phyloP scores from a whole-genome alignment of 2,888 invertebrate species.

The Cylloceria caligata region DNA sequence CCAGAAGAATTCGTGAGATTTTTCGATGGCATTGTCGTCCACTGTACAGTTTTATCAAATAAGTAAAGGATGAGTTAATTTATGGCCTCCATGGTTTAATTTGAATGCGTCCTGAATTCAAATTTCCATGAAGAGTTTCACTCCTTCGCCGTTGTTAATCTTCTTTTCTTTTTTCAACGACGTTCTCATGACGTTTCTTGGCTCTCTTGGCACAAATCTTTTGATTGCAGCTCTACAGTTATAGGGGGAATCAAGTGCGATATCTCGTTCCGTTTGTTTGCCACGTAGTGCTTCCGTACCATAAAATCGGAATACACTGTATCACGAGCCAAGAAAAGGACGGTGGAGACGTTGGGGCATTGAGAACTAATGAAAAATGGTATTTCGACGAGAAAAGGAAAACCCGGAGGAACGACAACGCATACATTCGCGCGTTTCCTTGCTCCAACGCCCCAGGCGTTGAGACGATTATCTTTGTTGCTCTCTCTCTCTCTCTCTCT shows the following conservation, averaged over 20 bases:
- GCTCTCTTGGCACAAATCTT: slow-evolving; percentile 26
- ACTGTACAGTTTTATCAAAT: background rate
- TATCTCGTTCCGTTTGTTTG: too few relatives aligned
- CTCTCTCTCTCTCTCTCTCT: background rate
- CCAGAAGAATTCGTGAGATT: background rate
- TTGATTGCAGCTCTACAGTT: slow-evolving; percentile 14
- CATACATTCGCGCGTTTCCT: slow-evolving; percentile 37
- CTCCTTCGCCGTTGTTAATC: background rate
- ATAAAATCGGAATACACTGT: slow-evolving; percentile 3
- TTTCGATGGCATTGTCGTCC: background rate
- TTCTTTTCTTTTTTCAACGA: too few relatives aligned
- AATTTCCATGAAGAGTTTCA: background rate
- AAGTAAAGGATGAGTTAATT: background rate
- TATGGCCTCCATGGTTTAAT: background rate
- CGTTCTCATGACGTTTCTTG: slow-evolving; percentile 5
- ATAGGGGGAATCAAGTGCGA: slow-evolving; percentile 1
- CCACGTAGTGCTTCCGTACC: slow-evolving; percentile 14
- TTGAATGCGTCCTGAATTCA: too few relatives aligned
- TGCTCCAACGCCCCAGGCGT: slow-evolving; percentile 45
- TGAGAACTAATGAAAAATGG: slow-evolving; percentile 40
- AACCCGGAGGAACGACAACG: slow-evolving; percentile 26
- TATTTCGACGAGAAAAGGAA: slow-evolving; percentile 12
- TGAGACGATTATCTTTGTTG: slow-evolving; percentile 16
- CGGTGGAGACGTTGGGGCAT: slow-evolving; percentile 6
- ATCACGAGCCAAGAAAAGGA: background rate